Base-by-base conservation (phyloP, 2,113 vertebrate species). In the Phalacrocorax brasilianus region DNA sequence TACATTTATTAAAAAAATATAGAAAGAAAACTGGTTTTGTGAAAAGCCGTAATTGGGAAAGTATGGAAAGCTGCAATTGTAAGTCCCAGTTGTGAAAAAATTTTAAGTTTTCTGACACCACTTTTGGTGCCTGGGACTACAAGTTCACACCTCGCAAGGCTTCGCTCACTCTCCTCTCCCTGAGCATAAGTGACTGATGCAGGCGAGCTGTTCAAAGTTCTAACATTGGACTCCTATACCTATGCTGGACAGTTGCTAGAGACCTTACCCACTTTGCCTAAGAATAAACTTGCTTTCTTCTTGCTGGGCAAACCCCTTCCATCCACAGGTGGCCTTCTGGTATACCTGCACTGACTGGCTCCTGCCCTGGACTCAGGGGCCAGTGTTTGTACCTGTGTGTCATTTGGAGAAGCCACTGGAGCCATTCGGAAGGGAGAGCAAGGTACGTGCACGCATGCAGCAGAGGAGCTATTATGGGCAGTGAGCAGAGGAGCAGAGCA, bases 331-430 rank as follows among this genome's bases (percentile, higher is more conserved):
- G 23, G 33, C 40, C 22, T 21, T 40, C 52, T 3, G 21, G n/a
- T 27, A 14, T 58, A 8, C 24, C 33, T 49, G 63, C 45, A 77
- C 22, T 8, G 58, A 27, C 21, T 35, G 42, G 9, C 73, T 81
- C 24, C 61, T 83, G 72, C 59, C 50, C 50, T 26, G 55, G 32
- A 16, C 28, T 50, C 49, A 38, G 26, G 35, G 21, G 15, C 27
- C 0, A 1, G 8, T 11, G 42, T 56, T 65, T 5, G 5, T 59
- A 67, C 4, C 50, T 0, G 0, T 2, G 33, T 6, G 26, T 33
- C 55, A 21, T n/a, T 45, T 62, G 67, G 33, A 92, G 55, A 58
- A 47, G 53, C 4, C 53, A n/a, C 20, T 0, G 2, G 68, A 80
- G 47, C 19, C 2, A 0, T 33, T 11, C 14, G 72, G 63, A 89